Evolutionary conservation across 2,113 vertebrate genomes (phyloP).

Genomic region (Oryzias melastigma): DNA sequence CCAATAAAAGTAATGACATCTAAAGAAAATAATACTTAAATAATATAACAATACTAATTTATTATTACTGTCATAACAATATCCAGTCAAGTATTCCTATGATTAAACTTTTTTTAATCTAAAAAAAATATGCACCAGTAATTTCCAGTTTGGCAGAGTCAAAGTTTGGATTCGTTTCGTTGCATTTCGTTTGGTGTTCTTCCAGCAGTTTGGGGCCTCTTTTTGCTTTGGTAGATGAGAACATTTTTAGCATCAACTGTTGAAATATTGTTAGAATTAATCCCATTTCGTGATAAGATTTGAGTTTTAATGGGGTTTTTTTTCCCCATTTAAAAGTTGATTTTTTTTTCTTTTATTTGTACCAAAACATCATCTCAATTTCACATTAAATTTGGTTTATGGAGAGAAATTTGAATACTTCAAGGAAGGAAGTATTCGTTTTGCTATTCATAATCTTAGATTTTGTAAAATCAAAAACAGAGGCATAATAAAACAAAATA

Average conservation of each 20-base stretch:
- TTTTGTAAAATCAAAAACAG: constrained; percentile 86
- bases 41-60: constrained; percentile 79
- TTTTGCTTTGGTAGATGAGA: constrained; percentile 37
- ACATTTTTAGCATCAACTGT: constrained; percentile 12
- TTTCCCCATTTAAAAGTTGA: neutral
- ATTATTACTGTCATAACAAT: constrained; percentile 82
- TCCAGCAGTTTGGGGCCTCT: constrained; percentile 34
- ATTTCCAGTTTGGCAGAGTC: constrained; percentile 97
- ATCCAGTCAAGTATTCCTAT: constrained; percentile 99
- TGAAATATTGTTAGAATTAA: constrained; percentile 14
- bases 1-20: constrained; percentile 73
- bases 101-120: constrained; percentile 79
- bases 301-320: neutral
- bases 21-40: constrained; percentile 89
- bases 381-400: constrained; percentile 23
- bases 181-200: constrained; percentile 28
- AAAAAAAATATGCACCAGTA: constrained; percentile 75
- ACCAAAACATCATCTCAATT: constrained; percentile 37
- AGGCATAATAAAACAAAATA: constrained; percentile 82
- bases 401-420: constrained; percentile 51
- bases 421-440: constrained; percentile 68
- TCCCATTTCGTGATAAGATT: constrained; percentile 1
- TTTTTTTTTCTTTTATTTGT: constrained; percentile 3
- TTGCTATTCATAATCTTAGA: constrained; percentile 78
- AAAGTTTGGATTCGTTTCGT: constrained; percentile 58